phyloP scores from a whole-genome alignment of 1,140 invertebrate species.

The Bombyx mandarina region DNA sequence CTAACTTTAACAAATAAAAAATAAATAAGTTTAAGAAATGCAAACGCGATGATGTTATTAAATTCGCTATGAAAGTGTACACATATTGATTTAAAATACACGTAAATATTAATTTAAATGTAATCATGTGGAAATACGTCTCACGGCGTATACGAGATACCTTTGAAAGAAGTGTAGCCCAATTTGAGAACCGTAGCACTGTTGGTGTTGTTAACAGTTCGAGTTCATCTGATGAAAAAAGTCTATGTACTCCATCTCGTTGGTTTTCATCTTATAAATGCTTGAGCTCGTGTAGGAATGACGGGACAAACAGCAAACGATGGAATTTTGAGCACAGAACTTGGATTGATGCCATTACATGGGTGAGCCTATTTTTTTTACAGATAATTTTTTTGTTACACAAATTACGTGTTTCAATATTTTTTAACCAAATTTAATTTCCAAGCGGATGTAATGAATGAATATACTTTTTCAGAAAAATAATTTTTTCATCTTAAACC shows the following conservation, averaged over 20 bases:
- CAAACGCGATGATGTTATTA: too few species aligned
- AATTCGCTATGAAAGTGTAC: too few species aligned
- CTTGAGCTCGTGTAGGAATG: conserved; percentile 35
- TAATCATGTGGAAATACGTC: conserved; percentile 67
- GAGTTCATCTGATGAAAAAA: conserved; percentile 39
- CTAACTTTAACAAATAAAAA: too few species aligned
- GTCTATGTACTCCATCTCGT: conserved; percentile 25
- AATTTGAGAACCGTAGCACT: conserved; percentile 58
- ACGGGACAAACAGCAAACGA: conserved; percentile 43
- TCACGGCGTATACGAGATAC: conserved; percentile 55
- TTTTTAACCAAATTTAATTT: too few species aligned
- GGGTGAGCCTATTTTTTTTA: conserved; percentile 36
- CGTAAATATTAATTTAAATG: too few species aligned
- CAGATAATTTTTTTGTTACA: conserved; percentile 3
- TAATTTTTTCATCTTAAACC: too few species aligned
- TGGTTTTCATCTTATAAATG: conserved; percentile 43
- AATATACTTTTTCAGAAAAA: too few species aligned
- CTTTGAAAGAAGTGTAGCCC: conserved; percentile 54
- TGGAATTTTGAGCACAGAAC: conserved; percentile 51
- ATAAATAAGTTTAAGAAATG: too few species aligned
- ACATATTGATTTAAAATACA: too few species aligned
- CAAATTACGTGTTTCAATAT: too few species aligned
- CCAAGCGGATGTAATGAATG: too few species aligned
- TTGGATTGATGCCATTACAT: conserved; percentile 69
- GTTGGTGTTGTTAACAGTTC: conserved; percentile 38